Conservation (phyloP, 2,888 invertebrate genomes). For the Sepioteuthis lessoniana region DNA sequence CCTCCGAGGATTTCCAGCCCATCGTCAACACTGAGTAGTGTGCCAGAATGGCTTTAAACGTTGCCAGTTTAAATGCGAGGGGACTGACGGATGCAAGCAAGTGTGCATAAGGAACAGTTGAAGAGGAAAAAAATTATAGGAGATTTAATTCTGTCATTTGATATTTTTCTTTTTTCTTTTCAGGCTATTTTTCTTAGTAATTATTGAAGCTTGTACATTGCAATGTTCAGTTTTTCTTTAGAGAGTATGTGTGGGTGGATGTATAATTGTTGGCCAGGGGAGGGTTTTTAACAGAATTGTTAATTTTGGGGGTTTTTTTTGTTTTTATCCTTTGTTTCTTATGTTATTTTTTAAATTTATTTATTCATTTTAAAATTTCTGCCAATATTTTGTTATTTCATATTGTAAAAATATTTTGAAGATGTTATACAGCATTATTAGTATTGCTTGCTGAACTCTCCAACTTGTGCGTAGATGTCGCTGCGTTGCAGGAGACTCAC, state of each 20-base stretch:
- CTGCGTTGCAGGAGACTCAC: too few species aligned
- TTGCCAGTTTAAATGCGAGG: too few species aligned
- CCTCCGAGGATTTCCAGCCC: too few species aligned
- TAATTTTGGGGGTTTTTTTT: too few species aligned
- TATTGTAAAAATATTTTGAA: background rate
- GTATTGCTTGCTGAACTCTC: too few species aligned
- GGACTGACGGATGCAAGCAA: too few species aligned
- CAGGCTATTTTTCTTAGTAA: background rate
- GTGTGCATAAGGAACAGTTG: background rate
- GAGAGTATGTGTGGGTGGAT: too few species aligned
- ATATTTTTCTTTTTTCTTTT: slow-evolving; percentile 6
- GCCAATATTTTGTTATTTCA: slow-evolving; percentile 18
- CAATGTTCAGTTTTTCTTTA: background rate
- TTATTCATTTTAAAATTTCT: slow-evolving; percentile 12
- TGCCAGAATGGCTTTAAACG: too few species aligned
- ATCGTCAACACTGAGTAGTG: too few species aligned
- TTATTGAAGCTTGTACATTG: background rate
- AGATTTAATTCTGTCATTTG: background rate
- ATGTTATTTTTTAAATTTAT: background rate
- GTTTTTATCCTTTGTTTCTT: background rate
- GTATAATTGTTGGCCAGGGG: background rate
- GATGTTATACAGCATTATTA: background rate
- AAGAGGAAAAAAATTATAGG: background rate
- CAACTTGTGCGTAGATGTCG: too few species aligned
- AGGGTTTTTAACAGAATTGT: background rate